These are phyloP conservation scores for Glyptemys insculpta DNA, from an alignment of 2,797 vertebrate genomes.

Conservation along the genomic window DNA sequence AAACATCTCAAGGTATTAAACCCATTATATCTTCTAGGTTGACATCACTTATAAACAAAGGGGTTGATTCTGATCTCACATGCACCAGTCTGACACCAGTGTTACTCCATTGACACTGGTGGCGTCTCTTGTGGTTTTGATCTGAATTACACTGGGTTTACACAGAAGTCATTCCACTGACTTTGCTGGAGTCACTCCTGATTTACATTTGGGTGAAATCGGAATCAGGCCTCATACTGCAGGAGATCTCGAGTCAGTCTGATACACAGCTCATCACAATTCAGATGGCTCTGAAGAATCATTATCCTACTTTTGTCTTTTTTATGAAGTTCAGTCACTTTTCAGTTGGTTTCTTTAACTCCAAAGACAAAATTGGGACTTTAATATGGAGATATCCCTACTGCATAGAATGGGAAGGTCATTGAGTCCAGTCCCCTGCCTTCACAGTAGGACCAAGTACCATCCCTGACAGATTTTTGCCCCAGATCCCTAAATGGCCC, in stretches of 20 bases:
- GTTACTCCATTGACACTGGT: not conserved
- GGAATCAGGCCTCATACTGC: not conserved
- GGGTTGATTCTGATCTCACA: not conserved
- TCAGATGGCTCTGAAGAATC: not conserved
- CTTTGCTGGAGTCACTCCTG: not conserved
- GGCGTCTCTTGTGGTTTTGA: conserved; percentile 38
- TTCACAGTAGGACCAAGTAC: too few relatives aligned
- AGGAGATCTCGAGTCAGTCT: not conserved
- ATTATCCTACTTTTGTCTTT: not conserved
- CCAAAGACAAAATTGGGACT: conserved; percentile 4
- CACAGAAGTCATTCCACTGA: not conserved
- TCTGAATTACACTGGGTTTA: conserved; percentile 39
- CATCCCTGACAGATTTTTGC: too few relatives aligned
- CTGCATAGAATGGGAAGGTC: too few relatives aligned
- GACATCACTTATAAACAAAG: conserved; percentile 33
- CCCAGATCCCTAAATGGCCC: too few relatives aligned
- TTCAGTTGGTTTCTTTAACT: conserved; percentile 13
- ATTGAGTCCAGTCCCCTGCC: too few relatives aligned
- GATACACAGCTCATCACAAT: not conserved
- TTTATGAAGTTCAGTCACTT: conserved; percentile 11
- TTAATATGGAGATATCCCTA: too few relatives aligned
- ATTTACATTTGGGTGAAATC: not conserved
- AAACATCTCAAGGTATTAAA: conserved; percentile 46
- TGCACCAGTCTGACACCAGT: not conserved
- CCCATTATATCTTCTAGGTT: conserved; percentile 1